These are phyloP conservation scores for Pseudoips prasinana DNA, from an alignment of 2,888 invertebrate species.

Conservation along the genomic window DNA sequence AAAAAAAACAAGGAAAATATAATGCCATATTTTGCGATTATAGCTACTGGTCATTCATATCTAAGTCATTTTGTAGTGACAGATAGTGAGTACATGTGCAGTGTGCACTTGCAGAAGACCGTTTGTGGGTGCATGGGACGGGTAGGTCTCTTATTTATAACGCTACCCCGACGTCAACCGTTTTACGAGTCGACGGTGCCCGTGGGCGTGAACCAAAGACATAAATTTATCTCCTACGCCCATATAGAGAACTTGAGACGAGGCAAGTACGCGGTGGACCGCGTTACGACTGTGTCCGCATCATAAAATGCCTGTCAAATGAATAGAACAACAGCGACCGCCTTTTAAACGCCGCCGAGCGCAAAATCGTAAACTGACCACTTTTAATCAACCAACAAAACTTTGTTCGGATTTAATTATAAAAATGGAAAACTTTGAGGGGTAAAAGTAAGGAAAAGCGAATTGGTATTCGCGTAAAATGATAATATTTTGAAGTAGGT, in stretches of 20 bases:
- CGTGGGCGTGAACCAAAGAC: conserved; percentile 55
- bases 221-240: conserved; percentile 60
- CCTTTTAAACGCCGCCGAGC: conserved; percentile 36
- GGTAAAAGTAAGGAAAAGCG: no score
- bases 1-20: no score
- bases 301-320: conserved; percentile 67
- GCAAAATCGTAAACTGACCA: conserved; percentile 38
- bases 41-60: conserved; percentile 21
- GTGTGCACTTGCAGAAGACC: conserved; percentile 8
- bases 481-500: background rate
- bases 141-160: conserved; percentile 58
- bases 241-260: conserved; percentile 46
- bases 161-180: conserved; percentile 49
- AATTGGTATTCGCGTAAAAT: no score
- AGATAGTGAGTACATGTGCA: conserved; percentile 24
- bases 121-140: conserved; percentile 34
- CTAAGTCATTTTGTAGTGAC: conserved; percentile 18
- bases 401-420: no score
- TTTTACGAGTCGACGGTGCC: conserved; percentile 63
- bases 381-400: conserved; percentile 18
- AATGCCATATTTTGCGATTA: conserved; percentile 5
- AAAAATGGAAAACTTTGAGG: no score
- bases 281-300: conserved; percentile 43
- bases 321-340: conserved; percentile 53
- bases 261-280: conserved; percentile 6